Percentiles rank a stretch among this genome's conserved stretches.
These are phyloP conservation scores for Hypsibius dujardini DNA, from an alignment of 1,140 invertebrate genomes.

Conservation along the genomic window DNA sequence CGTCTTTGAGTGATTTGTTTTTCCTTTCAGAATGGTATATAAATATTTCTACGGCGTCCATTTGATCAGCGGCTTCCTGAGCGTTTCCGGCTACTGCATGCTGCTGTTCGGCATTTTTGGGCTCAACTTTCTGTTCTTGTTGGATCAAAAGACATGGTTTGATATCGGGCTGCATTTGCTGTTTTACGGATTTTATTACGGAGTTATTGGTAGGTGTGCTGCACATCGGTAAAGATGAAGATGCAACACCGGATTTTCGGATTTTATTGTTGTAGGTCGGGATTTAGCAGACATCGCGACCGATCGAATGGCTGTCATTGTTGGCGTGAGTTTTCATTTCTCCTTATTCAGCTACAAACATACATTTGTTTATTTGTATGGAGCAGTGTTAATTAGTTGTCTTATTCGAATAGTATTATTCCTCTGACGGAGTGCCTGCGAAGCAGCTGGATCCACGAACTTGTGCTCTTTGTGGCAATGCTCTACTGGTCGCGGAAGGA, in stretches of 20 bases:
- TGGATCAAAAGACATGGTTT: constrained; percentile 67
- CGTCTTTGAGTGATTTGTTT: neutral
- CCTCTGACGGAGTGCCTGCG: constrained; percentile 76
- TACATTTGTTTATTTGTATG: too few relatives aligned
- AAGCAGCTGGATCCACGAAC: constrained; percentile 70
- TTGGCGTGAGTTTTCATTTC: constrained; percentile 51
- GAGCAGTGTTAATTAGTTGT: neutral
- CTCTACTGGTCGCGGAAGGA: constrained; percentile 52
- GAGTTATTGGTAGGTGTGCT: constrained; percentile 54
- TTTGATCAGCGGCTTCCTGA: constrained; percentile 77
- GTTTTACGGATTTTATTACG: constrained; percentile 96
- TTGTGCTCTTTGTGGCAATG: constrained; percentile 90
- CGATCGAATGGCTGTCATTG: constrained; percentile 85
- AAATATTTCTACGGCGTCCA: constrained; percentile 98
- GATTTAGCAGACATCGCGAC: constrained; percentile 94
- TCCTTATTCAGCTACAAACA: too few relatives aligned
- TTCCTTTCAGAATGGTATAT: constrained; percentile 69
- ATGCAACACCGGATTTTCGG: constrained; percentile 37
- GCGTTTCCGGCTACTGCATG: constrained; percentile 77
- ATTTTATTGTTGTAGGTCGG: constrained; percentile 90
- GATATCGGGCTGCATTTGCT: constrained; percentile 70
- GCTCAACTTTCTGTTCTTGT: constrained; percentile 68
- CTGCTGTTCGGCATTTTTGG: constrained; percentile 83
- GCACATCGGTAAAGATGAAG: too few relatives aligned
- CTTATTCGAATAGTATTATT: constrained; percentile 58